Percentiles rank a stretch among this genome's conserved stretches.
phyloP scores from a whole-genome alignment of 2,113 vertebrate species.

The Chelonoidis abingdonii region DNA sequence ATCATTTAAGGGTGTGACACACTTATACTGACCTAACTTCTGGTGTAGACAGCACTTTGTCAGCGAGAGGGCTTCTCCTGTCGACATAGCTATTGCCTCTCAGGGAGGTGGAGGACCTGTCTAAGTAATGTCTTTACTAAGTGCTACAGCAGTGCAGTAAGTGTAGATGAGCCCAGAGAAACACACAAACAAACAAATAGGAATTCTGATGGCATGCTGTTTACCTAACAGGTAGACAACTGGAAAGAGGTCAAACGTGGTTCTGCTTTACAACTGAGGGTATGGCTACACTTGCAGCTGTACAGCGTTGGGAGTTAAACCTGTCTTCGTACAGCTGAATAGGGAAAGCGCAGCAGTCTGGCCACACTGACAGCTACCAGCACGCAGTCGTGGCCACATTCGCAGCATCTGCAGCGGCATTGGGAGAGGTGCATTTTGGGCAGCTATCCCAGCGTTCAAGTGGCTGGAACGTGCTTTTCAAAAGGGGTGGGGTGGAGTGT shows the following conservation, averaged over 20 bases:
- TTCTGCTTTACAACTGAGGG: neutral
- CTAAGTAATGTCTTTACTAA: neutral
- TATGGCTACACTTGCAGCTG: no score
- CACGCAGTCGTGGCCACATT: no score
- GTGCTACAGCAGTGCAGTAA: neutral
- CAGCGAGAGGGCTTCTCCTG: neutral
- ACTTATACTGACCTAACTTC: neutral
- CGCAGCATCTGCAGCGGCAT: no score
- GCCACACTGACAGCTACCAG: no score
- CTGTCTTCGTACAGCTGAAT: no score
- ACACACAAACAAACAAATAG: neutral
- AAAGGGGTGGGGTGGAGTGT: no score
- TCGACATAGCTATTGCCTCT: neutral
- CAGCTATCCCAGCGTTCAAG: no score
- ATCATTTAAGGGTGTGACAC: neutral
- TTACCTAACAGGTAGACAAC: neutral
- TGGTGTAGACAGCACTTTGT: no score
- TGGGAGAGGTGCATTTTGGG: no score
- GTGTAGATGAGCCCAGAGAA: neutral
- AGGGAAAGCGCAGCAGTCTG: no score
- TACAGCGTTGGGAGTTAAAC: no score
- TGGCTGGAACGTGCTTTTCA: no score
- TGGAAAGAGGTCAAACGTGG: neutral
- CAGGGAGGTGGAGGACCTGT: neutral
- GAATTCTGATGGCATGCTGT: constrained; percentile 1